These are phyloP conservation scores for Ceyx melanurus DNA, from an alignment of 2,113 vertebrate species.

Conservation along the genomic window DNA sequence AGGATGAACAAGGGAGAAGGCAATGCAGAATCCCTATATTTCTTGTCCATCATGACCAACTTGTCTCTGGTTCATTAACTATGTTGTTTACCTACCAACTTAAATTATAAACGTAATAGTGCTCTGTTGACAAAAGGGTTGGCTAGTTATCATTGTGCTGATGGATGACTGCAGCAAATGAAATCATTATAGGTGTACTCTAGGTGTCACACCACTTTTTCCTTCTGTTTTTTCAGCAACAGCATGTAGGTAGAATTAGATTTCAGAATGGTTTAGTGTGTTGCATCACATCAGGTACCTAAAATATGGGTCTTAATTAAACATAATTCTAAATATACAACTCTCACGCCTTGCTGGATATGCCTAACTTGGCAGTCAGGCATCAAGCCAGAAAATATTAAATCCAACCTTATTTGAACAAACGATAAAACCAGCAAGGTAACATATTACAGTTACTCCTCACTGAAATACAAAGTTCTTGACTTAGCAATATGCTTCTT, in stretches of 20 bases:
- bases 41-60: conserved; percentile 1
- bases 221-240: background rate
- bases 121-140: conserved; percentile 43
- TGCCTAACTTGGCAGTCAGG: background rate
- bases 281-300: background rate
- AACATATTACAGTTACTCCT: background rate
- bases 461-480: background rate
- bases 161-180: conserved; percentile 13
- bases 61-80: conserved; percentile 50
- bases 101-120: conserved; percentile 33
- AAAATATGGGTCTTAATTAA: background rate
- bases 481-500: background rate
- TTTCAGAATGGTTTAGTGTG: background rate
- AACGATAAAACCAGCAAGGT: background rate
- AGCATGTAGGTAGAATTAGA: background rate
- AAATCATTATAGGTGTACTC: background rate
- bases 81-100: conserved; percentile 25
- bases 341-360: background rate
- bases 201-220: background rate
- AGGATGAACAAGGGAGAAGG: background rate
- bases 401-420: background rate
- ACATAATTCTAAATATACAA: background rate
- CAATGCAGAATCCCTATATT: conserved; percentile 10
- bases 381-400: background rate
- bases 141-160: conserved; percentile 14